Evolutionary conservation across 30 jellyfish, hydroid and myxozoan species (phyloP).

Genomic region (Cassiopea xamachana): DNA sequence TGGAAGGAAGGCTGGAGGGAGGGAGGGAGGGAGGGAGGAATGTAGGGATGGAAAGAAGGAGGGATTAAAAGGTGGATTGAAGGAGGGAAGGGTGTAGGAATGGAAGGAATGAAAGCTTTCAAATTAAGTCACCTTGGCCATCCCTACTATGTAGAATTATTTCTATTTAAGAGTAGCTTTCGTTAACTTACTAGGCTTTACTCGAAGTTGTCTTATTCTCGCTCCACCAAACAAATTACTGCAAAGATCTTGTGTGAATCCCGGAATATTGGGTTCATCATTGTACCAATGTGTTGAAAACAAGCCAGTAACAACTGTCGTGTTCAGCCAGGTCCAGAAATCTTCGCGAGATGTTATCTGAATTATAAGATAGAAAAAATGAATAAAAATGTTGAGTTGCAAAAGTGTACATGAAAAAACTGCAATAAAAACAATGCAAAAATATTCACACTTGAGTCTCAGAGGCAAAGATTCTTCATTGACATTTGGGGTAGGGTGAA

Average conservation of each 20-base stretch:
- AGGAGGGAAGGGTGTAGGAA: too few species aligned
- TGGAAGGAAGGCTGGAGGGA: too few species aligned
- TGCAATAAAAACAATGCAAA: too few species aligned
- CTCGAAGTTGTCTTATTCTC: slow-evolving; percentile 92
- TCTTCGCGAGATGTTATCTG: slow-evolving; percentile 80
- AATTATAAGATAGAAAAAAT: not conserved
- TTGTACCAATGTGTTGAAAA: slow-evolving; percentile 87
- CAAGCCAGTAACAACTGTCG: slow-evolving; percentile 87
- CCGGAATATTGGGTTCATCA: slow-evolving; percentile 85
- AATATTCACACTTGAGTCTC: too few species aligned
- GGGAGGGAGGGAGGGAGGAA: too few species aligned
- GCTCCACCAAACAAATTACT: slow-evolving; percentile 95
- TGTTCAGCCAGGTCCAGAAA: slow-evolving; percentile 89
- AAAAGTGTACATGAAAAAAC: not conserved
- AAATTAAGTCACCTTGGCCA: too few species aligned
- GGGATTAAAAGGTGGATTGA: too few species aligned
- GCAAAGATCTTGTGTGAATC: slow-evolving; percentile 87
- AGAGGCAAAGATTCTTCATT: too few species aligned
- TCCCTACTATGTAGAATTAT: too few species aligned
- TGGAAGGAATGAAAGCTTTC: too few species aligned
- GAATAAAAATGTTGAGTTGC: not conserved
- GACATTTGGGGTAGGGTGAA: too few species aligned
- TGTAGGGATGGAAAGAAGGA: too few species aligned
- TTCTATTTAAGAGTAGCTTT: not conserved
- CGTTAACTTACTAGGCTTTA: slow-evolving; percentile 58